Evolutionary conservation across 2,888 invertebrate genomes (phyloP), one percentile per base, ranked within the genome.

Genomic region (Sphaeridia pumilis): DNA sequence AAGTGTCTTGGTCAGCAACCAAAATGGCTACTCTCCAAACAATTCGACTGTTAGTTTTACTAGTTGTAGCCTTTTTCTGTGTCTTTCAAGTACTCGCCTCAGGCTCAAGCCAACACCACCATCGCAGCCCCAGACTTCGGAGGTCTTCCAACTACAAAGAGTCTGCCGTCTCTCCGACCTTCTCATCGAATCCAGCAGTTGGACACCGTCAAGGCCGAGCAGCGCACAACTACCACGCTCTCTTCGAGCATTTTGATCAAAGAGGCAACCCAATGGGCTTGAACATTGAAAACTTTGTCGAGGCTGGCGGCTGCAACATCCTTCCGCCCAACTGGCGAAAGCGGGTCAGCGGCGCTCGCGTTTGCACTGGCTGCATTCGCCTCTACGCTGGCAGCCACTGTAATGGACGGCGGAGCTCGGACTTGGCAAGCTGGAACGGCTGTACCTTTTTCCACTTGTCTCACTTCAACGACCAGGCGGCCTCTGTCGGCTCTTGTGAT

Each of bases 391-490:
- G 31, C 7, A 26, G 14, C 14, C 47, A 52, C 24, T 52, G 52
- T 28, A 47, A 41, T 3, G 52, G 52, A 17, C 41, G 35, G 24
- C 7, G 52, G 26, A 46, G 46, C 24, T 47, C 47, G 3, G 43
- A 52, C 20, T 43, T 52, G 34, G 28, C 41, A n/a, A 46, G 46
- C 35, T 35, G 34, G 43, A 42, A 34, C 17, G 52, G 47, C 2
- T 52, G 52, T n/a, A 52, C 52, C 25, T 52, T 47, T 22, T 52
- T 52, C 22, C 47, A 52, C 21, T 24, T 52, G 12, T 52, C 46
- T 35, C 52, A 52, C 21, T 52, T 52, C 35, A 52, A 52, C 43
- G 52, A 52, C 31, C 42, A 43, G 22, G 47, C 52, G 17, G n/a
- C 22, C 3, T 47, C 52, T 4, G 47, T 47, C 12, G 52, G 47